Percentiles rank a stretch among this genome's conserved stretches.
These are phyloP conservation scores for Cheilosia vulpina DNA, from an alignment of 2,888 invertebrate genomes.

Conservation along the genomic window DNA sequence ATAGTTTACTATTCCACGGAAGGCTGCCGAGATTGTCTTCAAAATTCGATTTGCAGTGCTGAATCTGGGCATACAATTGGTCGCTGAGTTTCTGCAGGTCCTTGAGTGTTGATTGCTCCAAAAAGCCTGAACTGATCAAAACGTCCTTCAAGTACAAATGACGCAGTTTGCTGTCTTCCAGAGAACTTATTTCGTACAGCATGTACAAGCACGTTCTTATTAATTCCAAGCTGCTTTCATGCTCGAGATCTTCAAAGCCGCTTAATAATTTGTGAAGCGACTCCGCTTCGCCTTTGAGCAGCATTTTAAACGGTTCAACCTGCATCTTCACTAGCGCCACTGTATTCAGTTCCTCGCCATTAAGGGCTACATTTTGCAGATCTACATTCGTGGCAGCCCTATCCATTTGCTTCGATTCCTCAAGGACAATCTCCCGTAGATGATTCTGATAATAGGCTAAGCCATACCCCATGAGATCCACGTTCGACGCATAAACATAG, in stretches of 20 bases:
- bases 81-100: slow-evolving; percentile 51
- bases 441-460: slow-evolving; percentile 82
- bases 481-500: slow-evolving; percentile 81
- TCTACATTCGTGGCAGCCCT: slow-evolving; percentile 70
- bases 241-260: slow-evolving; percentile 76
- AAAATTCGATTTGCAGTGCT: slow-evolving; percentile 39
- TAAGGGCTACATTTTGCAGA: slow-evolving; percentile 79
- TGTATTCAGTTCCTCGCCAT: slow-evolving; percentile 78
- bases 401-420: slow-evolving; percentile 71
- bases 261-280: slow-evolving; percentile 75
- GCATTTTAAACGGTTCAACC: slow-evolving; percentile 78
- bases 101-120: background rate
- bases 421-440: slow-evolving; percentile 80
- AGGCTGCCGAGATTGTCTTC: slow-evolving; percentile 66
- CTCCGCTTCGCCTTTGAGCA: slow-evolving; percentile 69
- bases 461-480: slow-evolving; percentile 82
- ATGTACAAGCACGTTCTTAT: slow-evolving; percentile 81
- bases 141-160: slow-evolving; percentile 78
- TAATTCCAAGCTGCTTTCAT: slow-evolving; percentile 73
- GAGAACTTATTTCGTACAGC: slow-evolving; percentile 83
- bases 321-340: slow-evolving; percentile 80
- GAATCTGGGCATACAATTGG: slow-evolving; percentile 42
- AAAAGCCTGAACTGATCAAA: background rate
- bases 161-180: slow-evolving; percentile 81
- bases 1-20: slow-evolving; percentile 82